Base-by-base conservation (phyloP, 2,888 invertebrate species). In the Callosobruchus maculatus region DNA sequence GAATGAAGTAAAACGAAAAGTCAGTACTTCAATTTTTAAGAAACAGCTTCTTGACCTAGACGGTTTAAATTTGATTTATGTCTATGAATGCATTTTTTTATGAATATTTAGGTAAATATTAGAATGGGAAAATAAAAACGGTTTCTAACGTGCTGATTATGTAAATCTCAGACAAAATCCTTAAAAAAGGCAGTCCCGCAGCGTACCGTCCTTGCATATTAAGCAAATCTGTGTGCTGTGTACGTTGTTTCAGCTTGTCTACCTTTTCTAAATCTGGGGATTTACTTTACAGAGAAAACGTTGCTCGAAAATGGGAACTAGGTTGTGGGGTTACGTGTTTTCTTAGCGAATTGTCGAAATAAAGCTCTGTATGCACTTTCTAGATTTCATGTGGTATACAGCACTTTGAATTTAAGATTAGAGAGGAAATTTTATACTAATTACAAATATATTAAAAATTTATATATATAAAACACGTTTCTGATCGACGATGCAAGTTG, bases 211-310 rank as follows among this genome's bases (percentile, higher is more conserved):
- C 68, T 75, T 77, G 77, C 77, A 77, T 77, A 77, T 77, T 75
- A 74, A 77, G 74, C 72, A 77, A 75, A 77, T 75, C 77, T 77
- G 77, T 75, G 77, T 49, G 49, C 77, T 75, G 74, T 77, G 74
- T 77, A 77, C 75, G 74, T 68, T 72, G 77, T 75, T 70, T 21
- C 21, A 75, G 77, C 75, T 77, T 70, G 70, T 70, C 70, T 70
- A 70, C 70, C 70, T 70, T 70, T 70, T 72, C 75, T 74, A 77
- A 77, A 77, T 77, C 77, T 74, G 75, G 70, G 77, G 77, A 77
- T 77, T 77, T 77, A 75, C 77, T 75, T 71, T 68, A 70, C 75
- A 74, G 75, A 77, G 75, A 49, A 49, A 77, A 77, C 75, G 75
- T 77, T 75, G 71, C 72, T 70, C 73, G 76, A 49, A 49, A 49